Base-by-base conservation (phyloP, 1,140 invertebrate species). In the Papilio machaon region DNA sequence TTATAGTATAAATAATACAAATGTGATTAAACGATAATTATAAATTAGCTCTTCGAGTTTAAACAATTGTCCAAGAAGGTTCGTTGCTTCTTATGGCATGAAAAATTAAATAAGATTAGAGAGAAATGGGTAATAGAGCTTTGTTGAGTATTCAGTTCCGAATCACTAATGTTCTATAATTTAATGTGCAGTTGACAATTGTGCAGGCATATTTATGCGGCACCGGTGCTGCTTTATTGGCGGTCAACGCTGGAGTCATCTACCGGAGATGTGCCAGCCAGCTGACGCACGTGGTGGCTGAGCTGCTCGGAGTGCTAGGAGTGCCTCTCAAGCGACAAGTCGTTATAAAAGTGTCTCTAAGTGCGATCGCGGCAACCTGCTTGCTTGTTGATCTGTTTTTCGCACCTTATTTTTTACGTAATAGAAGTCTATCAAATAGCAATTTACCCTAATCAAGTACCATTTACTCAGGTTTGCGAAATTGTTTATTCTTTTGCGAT, bases 261-360 rank as follows among this genome's bases (percentile, higher is more conserved):
- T 91, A 83, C 82, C 83, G 80, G 13, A 80, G 90, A 5, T 93
- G 92, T 7, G 87, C 91, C 0, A 85, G 86, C 0, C 85, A 92
- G n/a, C 83, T 91, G 0, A 94, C 90, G 0, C 85, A 77, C 7
- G 89, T 89, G 0, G 88, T 94, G 13, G 91, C 90, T 0, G 92
- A 94, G 17, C 74, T 94, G 8, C 86, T 94, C 4, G 79, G 80
- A 10, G 82, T 85, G 0, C 79, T 93, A 19, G 92, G 92, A 0
- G 83, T 93, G 1, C 86, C 85, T 10, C 82, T 93, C 9, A 84
- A 83, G 23, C 82, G 90, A 15, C 91, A 93, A 60, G 83, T 91
- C 11, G 81, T 85, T 10, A 82, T 83, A 0, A 92, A 92, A 79
- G 87, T 91, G 2, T 30, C 74, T 0, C 78, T 92, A 0, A 91